Conservation (phyloP, 2,888 invertebrate species). For the Lithophane leautieri region DNA sequence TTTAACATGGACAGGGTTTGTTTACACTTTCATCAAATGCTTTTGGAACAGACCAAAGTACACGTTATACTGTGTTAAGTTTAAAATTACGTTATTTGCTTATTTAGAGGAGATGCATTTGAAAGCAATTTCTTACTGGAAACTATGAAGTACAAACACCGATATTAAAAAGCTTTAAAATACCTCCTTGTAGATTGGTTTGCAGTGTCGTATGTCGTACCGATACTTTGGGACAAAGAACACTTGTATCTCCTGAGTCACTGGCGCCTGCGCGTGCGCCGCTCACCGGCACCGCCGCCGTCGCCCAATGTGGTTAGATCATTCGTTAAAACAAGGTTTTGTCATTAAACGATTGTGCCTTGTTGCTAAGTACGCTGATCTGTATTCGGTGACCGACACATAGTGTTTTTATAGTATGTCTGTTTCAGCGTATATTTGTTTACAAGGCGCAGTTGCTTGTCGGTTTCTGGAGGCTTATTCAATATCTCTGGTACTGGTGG, state of each 20-base stretch:
- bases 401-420: neutral
- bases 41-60: neutral
- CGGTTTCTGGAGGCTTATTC: neutral
- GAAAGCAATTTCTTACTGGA: neutral
- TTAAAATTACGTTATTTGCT: neutral
- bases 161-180: neutral
- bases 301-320: constrained; percentile 59
- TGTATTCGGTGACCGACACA: neutral
- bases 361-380: constrained; percentile 38
- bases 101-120: neutral
- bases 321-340: constrained; percentile 59
- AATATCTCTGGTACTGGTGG: neutral
- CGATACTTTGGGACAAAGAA: constrained; percentile 59
- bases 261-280: constrained; percentile 59
- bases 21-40: too few relatives aligned
- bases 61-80: neutral
- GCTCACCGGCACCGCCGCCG: constrained; percentile 44
- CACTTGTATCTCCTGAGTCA: constrained; percentile 61
- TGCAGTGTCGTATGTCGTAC: constrained; percentile 23
- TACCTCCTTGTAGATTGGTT: neutral
- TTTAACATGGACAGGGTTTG: too few relatives aligned
- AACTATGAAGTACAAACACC: neutral
- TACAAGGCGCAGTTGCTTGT: neutral
- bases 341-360: constrained; percentile 49
- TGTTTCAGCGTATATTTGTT: neutral